Evolutionary conservation across 2,113 vertebrate species (phyloP), one percentile per base, ranked within the genome.

Genomic region (Maccullochella peelii): DNA sequence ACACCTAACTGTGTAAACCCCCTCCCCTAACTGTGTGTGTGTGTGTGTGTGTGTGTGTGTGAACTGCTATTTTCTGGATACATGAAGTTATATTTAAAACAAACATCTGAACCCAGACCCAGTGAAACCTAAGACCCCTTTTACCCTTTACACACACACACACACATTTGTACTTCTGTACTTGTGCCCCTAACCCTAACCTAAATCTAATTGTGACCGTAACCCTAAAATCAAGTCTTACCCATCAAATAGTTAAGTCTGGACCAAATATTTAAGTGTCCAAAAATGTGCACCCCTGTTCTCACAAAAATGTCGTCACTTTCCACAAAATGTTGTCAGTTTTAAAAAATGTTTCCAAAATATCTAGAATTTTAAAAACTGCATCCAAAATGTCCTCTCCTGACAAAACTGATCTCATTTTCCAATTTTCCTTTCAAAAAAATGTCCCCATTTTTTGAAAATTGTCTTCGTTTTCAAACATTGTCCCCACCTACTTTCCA

Each of bases 51-150:
- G 33, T 8, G 66, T 59, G 69, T 72, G 70, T 77, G 80, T 75
- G 63, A 27, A 27, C 21, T 5, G 50, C 44, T 77, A n/a, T 85
- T 80, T 76, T 89, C 50, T 80, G 79, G 52, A 71, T 38, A 77
- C 75, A 77, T 61, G 8, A 38, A 73, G 80, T 44, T 89, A 87
- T 70, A 83, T 87, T 87, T 89, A 85, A 83, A 79, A 63, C 71
- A 69, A 77, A 70, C 62, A 84, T 88, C 65, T 86, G 78, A 91
- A 77, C 61, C 30, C 27, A 6, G 38, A 57, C 58, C 47, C 42
- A 50, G 21, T 62, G 78, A 67, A 82, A 89, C 62, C 18, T 6
- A 38, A 82, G 42, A 69, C 59, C 33, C 20, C 6, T 7, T 36
- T 63, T 49, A 57, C 50, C 79, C 67, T 80, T 18, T 42, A 68